Evolutionary conservation across 2,888 invertebrate species (phyloP).

Genomic region (Cerastis rubricosa): DNA sequence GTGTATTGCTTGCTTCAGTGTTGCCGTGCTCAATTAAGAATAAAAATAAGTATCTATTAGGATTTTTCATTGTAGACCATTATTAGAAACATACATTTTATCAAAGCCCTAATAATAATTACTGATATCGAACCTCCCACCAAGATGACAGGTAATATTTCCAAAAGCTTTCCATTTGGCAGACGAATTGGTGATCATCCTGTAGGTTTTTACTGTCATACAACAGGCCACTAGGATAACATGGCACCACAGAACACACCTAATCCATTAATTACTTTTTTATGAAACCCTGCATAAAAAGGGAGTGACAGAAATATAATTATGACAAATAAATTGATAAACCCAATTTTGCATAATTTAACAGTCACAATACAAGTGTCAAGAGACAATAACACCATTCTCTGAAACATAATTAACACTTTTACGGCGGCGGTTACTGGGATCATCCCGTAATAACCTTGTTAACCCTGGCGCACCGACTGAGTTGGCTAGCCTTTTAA

Average conservation of each 20-base stretch:
- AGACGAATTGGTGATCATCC: too few relatives aligned
- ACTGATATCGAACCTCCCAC: background rate
- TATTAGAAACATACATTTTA: background rate
- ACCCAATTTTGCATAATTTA: conserved; percentile 59
- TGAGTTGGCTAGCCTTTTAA: conserved; percentile 90
- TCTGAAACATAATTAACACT: conserved; percentile 90
- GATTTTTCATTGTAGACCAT: background rate
- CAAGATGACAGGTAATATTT: background rate
- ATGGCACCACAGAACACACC: background rate
- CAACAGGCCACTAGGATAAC: background rate
- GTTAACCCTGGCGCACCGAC: conserved; percentile 89
- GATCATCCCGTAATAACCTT: conserved; percentile 91
- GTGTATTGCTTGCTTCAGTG: conserved; percentile 73
- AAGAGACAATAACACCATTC: conserved; percentile 83
- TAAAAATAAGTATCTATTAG: conserved; percentile 28
- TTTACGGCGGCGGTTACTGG: conserved; percentile 89
- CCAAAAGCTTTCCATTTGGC: background rate
- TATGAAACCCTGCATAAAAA: background rate
- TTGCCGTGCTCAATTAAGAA: conserved; percentile 68
- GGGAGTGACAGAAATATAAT: background rate
- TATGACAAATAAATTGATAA: conserved; percentile 25
- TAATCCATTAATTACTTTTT: background rate
- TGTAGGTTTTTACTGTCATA: background rate
- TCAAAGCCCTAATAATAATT: background rate
- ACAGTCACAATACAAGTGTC: conserved; percentile 73